Conservation (phyloP, 92 coral and sea anemone genomes). For the Epizoanthus rinbou region DNA sequence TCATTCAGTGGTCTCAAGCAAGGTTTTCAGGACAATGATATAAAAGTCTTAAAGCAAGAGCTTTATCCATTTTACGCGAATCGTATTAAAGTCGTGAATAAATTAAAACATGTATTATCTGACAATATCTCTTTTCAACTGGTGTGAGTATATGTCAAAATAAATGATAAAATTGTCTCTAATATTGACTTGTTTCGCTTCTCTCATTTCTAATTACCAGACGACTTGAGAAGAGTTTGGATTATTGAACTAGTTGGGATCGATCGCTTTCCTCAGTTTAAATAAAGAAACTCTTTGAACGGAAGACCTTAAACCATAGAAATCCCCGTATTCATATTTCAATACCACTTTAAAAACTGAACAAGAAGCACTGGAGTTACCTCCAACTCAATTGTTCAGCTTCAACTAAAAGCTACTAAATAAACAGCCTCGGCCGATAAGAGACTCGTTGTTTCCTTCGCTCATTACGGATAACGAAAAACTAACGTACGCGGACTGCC, state of each 20-base stretch:
- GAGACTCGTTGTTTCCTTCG: constrained; percentile 17
- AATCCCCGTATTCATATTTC: neutral
- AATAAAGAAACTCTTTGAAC: neutral
- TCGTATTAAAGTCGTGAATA: neutral
- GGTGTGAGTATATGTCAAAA: neutral
- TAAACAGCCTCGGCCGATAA: constrained; percentile 23
- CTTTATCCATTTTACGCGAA: neutral
- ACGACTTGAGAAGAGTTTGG: neutral
- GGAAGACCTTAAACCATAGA: neutral
- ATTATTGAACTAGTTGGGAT: neutral
- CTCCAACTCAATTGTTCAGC: no score
- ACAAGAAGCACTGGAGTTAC: constrained; percentile 7
- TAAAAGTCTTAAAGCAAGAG: no score
- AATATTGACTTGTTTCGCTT: neutral
- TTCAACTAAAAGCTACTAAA: constrained; percentile 13
- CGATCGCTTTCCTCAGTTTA: neutral
- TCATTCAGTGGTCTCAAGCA: no score
- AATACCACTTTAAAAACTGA: constrained; percentile 1
- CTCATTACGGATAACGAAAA: constrained; percentile 10
- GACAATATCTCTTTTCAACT: neutral
- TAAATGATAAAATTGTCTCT: constrained; percentile 3
- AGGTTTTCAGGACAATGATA: no score
- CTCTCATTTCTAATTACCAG: constrained; percentile 1
- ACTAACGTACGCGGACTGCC: neutral
- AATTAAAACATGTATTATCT: neutral